phyloP scores from a whole-genome alignment of 30 jellyfish, hydroid and myxozoan genomes.

The Sanderia malayensis region DNA sequence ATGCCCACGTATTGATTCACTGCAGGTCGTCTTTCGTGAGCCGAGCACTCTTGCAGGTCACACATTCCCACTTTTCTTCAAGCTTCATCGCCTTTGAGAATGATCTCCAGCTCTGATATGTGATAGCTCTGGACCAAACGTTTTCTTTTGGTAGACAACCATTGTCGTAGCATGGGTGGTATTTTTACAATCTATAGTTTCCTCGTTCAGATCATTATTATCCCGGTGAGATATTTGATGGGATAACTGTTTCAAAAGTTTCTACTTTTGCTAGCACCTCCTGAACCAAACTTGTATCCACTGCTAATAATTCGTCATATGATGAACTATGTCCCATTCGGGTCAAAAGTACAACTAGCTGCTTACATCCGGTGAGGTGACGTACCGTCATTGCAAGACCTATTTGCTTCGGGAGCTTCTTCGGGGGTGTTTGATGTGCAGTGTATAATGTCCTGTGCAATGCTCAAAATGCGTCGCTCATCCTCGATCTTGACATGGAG shows the following conservation, averaged over 20 bases:
- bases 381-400: not conserved
- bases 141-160: not conserved
- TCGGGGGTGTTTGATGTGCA: too few relatives aligned
- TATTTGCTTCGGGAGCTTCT: too few relatives aligned
- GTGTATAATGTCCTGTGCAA: too few relatives aligned
- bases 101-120: not conserved
- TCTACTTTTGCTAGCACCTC: not conserved
- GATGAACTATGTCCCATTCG: slow-evolving; percentile 4
- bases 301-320: slow-evolving; percentile 1
- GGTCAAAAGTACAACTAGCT: not conserved
- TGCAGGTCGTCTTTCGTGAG: not conserved
- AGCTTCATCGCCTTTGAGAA: not conserved
- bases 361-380: slow-evolving; percentile 6
- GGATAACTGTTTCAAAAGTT: not conserved
- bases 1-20: not conserved
- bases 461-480: too few relatives aligned
- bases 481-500: too few relatives aligned
- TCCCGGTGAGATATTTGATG: slow-evolving; percentile 4
- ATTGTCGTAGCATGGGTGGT: slow-evolving; percentile 2
- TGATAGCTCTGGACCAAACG: not conserved
- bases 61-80: not conserved
- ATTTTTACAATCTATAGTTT: not conserved
- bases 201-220: slow-evolving; percentile 1
- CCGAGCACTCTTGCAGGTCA: not conserved
- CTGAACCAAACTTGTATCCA: not conserved